Evolutionary conservation across 2,113 vertebrate genomes (phyloP).

Genomic region (Meleagris gallopavo): DNA sequence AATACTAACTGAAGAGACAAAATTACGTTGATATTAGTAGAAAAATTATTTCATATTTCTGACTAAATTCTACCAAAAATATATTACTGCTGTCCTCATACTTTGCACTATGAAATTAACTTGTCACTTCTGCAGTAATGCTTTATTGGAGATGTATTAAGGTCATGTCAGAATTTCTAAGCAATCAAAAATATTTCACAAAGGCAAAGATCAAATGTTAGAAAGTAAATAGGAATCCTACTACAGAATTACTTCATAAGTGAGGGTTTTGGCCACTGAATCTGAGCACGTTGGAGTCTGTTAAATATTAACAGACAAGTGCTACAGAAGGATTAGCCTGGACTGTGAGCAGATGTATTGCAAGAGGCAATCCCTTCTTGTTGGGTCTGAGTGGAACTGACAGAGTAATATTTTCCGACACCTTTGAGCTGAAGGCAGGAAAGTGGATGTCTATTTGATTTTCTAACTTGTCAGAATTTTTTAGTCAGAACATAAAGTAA

Average conservation of each 20-base stretch:
- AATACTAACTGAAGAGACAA: neutral
- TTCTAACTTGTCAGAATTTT: neutral
- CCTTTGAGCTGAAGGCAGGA: neutral
- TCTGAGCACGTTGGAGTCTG: neutral
- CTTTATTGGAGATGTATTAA: neutral
- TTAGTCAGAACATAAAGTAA: neutral
- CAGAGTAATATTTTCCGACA: neutral
- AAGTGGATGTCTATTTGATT: neutral
- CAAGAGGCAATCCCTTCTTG: neutral
- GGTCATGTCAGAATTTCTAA: conserved; percentile 15
- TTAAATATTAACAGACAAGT: neutral
- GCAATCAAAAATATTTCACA: conserved; percentile 38
- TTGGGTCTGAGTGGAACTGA: neutral
- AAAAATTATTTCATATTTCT: neutral
- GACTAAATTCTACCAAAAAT: neutral
- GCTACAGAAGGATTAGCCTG: neutral
- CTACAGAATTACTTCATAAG: neutral
- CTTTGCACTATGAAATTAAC: conserved; percentile 31
- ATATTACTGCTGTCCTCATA: neutral
- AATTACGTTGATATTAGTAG: neutral
- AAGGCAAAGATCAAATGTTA: neutral
- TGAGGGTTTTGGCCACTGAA: neutral
- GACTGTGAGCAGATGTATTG: neutral
- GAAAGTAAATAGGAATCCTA: neutral
- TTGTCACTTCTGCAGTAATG: neutral